Conservation (phyloP, 2,113 vertebrate species). For the Tetrax tetrax region DNA sequence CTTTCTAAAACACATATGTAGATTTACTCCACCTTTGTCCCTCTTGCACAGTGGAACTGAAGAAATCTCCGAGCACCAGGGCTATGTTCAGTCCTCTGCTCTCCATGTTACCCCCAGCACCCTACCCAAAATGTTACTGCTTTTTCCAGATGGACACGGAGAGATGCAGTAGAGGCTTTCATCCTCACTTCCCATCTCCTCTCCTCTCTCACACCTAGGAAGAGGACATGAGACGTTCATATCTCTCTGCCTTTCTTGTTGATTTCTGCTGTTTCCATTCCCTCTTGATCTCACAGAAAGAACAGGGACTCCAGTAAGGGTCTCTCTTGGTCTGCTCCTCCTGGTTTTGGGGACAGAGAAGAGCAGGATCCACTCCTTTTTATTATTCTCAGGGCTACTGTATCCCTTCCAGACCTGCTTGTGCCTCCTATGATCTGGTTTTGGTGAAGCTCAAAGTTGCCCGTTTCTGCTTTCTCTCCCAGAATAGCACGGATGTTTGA, state of each 20-base stretch:
- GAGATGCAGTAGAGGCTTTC: neutral
- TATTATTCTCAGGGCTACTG: neutral
- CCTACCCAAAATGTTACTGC: neutral
- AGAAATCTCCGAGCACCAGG: neutral
- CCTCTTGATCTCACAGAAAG: neutral
- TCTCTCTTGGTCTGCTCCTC: neutral
- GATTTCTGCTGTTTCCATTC: neutral
- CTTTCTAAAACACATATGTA: neutral
- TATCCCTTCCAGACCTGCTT: neutral
- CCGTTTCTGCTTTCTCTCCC: neutral
- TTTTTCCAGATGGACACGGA: neutral
- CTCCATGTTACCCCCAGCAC: neutral
- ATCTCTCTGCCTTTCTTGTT: neutral
- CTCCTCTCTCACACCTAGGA: neutral
- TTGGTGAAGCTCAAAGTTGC: neutral
- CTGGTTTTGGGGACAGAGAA: neutral
- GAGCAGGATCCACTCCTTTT: neutral
- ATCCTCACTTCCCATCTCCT: rapidly evolving
- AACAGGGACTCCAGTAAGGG: neutral
- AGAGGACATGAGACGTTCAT: rapidly evolving
- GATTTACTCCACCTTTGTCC: neutral
- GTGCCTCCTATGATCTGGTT: neutral
- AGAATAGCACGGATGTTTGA: neutral
- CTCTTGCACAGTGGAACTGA: neutral
- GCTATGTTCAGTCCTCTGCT: neutral